phyloP scores from a whole-genome alignment of 2,888 invertebrate genomes.

The Acanthosoma haemorrhoidale region DNA sequence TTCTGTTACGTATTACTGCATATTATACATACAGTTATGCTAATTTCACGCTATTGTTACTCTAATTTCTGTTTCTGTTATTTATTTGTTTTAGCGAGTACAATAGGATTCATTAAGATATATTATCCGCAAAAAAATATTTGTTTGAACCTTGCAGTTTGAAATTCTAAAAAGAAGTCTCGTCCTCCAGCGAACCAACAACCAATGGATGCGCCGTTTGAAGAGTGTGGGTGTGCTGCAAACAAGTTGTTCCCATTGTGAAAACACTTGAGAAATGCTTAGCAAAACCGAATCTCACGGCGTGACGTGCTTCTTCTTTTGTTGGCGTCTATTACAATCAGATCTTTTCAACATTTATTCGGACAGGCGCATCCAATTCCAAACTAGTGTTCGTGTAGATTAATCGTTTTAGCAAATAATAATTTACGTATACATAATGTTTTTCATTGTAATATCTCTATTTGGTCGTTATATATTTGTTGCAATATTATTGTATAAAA shows the following conservation, averaged over 20 bases:
- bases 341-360: too few species aligned
- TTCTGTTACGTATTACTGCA: neutral
- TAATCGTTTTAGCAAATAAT: too few species aligned
- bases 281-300: neutral
- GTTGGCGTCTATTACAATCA: too few species aligned
- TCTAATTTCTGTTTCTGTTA: neutral
- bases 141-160: neutral
- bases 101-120: neutral
- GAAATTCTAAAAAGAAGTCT: neutral
- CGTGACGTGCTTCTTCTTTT: neutral
- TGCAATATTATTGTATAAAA: too few species aligned
- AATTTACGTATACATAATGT: too few species aligned
- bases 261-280: neutral
- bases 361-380: too few species aligned
- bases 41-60: neutral
- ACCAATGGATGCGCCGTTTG: neutral
- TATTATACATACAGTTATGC: neutral
- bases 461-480: too few species aligned
- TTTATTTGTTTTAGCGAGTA: neutral
- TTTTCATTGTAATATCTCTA: too few species aligned
- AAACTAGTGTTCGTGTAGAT: too few species aligned
- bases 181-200: too few species aligned
- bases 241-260: neutral
- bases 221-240: neutral
- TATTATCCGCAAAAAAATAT: neutral